Percentiles rank a stretch among this genome's conserved stretches.
Conservation (phyloP, 2,113 vertebrate genomes). For the Nyctereutes procyonoides region DNA sequence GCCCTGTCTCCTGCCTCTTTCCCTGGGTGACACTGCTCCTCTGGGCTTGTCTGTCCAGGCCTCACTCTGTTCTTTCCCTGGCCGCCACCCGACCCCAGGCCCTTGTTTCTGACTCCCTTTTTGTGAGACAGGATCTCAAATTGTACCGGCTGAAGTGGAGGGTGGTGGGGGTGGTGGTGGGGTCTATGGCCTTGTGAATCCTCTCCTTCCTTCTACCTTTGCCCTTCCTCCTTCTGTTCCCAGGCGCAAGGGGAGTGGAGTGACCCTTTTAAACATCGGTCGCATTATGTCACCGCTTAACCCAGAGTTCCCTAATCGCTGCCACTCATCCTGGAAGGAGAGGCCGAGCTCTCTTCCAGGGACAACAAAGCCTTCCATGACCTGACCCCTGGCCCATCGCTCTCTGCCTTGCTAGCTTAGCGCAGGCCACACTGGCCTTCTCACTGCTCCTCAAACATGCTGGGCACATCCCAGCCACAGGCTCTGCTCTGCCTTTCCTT, state of each 20-base stretch:
- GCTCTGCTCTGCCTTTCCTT: background rate
- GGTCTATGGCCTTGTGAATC: background rate
- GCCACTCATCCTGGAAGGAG: constrained; percentile 40
- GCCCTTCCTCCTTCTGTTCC: background rate
- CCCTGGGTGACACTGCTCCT: background rate
- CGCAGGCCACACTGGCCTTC: background rate
- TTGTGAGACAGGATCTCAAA: background rate
- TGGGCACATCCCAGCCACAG: background rate
- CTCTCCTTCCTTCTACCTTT: background rate
- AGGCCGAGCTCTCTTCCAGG: constrained; percentile 32
- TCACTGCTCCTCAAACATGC: background rate
- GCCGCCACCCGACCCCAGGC: background rate
- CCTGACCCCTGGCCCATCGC: background rate
- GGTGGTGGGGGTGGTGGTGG: background rate
- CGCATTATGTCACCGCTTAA: constrained; percentile 30
- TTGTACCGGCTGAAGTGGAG: background rate
- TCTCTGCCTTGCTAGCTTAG: background rate
- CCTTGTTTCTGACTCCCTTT: background rate
- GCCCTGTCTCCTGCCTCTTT: background rate
- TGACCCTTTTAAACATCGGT: constrained; percentile 72
- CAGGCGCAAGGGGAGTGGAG: background rate
- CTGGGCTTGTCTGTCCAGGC: background rate
- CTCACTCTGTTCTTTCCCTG: fast-evolving
- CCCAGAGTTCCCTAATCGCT: constrained; percentile 56
- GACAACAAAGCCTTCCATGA: constrained; percentile 13